Base-by-base conservation (phyloP, 2,797 vertebrate genomes). In the Phaenicophaeus curvirostris region DNA sequence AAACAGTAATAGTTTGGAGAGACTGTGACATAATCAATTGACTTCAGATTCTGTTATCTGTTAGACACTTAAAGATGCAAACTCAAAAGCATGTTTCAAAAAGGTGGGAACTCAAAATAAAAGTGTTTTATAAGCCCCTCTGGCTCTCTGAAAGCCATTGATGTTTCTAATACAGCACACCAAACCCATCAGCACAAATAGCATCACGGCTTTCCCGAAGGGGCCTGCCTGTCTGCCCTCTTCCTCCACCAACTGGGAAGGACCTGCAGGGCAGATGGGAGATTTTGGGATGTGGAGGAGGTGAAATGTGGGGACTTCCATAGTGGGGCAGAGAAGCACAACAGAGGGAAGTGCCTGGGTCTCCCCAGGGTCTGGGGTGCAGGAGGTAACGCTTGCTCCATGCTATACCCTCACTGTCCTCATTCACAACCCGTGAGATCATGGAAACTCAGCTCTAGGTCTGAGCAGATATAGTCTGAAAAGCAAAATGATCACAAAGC, bases 221-320 rank as follows among this genome's bases (percentile, higher is more conserved):
- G 7, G 20, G 6, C 39, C 19, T 24, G 51, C 35, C 74, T 84
- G 71, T 62, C 54, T 41, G 24, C 24, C 61, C 15, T 90, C 61
- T 54, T 75, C 42, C 42, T 86, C 21, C 30, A 41, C 35, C 54
- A 42, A 4, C 31, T 8, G 1, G 18, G 28, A 78, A 50, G 50
- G 31, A 76, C 17, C 11, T 1, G 1, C 2, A 1, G 1, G 2
- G 8, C 16, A 54, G 39, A 31, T 0, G 6, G 41, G 33, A 62
- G 24, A 17, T 63, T 48, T 55, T 31, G 41, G 51, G 30, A 62
- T 31, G 21, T 0, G 1, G 18, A 76, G 41, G 31, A 57, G 25
- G 31, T 3, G 2, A 33, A 17, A 35, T 55, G 20, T 23, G 31
- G 21, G 48, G 58, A 48, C 35, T 41, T 48, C 30, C 25, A 33